These are phyloP conservation scores for Melipona bicolor DNA, from an alignment of 2,888 invertebrate genomes.

Conservation along the genomic window DNA sequence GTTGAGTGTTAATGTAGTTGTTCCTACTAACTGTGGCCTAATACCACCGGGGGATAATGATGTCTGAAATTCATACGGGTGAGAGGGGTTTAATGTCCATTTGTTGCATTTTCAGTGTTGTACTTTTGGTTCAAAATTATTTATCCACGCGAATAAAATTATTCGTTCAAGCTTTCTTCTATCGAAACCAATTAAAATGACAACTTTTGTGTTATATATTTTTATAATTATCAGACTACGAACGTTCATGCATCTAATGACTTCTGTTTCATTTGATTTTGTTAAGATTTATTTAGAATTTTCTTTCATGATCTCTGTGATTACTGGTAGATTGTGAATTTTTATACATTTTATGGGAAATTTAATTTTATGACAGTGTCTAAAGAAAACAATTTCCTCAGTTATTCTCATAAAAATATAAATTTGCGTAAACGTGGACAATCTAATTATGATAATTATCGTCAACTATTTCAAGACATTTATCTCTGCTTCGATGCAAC, in stretches of 20 bases:
- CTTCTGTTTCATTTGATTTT: too few species aligned
- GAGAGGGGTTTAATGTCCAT: neutral
- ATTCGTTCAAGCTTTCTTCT: neutral
- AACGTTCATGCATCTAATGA: too few species aligned
- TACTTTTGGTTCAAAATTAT: neutral
- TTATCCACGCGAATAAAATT: neutral
- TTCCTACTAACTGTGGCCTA: conserved; percentile 12
- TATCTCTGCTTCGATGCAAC: neutral
- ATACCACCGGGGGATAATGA: conserved; percentile 3
- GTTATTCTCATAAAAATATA: neutral
- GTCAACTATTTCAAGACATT: neutral
- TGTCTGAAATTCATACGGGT: conserved; percentile 27
- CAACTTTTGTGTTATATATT: too few species aligned
- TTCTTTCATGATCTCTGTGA: too few species aligned
- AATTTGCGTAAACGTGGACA: neutral
- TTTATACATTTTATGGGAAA: too few species aligned
- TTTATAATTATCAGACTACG: too few species aligned
- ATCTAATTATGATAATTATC: neutral
- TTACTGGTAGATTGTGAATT: too few species aligned
- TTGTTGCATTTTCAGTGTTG: neutral
- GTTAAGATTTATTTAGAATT: too few species aligned
- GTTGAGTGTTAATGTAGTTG: conserved; percentile 62
- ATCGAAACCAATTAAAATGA: too few species aligned
- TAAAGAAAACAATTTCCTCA: neutral
- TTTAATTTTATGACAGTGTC: too few species aligned